Base-by-base conservation (phyloP, 2,888 invertebrate genomes). In the Chymomyza procnemis region DNA sequence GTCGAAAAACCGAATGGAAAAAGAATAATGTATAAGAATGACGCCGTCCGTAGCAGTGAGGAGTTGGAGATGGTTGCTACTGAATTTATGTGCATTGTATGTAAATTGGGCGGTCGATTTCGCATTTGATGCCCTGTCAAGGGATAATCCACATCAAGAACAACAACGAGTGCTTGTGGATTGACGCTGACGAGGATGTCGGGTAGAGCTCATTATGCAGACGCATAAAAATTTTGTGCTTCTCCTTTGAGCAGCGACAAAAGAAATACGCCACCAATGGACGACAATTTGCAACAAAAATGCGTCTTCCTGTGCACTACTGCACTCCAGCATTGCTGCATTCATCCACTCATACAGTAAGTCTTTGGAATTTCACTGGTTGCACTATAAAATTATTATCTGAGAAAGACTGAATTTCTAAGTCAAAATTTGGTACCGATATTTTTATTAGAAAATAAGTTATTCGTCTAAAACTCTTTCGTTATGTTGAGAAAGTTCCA, bases 61-160 rank as follows among this genome's bases (percentile, higher is more conserved):
- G 47, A 72, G 63, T 67, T 66, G 69, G 67, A 70, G 79, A 61
- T 71, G 76, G 76, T 69, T 84, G 80, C 69, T 78, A 68, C 71
- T 79, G 80, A 80, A 88, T 85, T 88, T 84, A 87, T 86, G 83
- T 83, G 87, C 88, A 88, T 88, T 88, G 88, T 88, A 88, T 88
- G 88, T 89, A 89, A 88, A 88, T 88, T 89, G 88, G 88, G 86
- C 89, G 88, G 88, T 87, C 80, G 85, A 79, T 85, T 84, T 88
- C 85, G 75, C 85, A 84, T 84, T 86, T 86, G 87, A 87, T 85
- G 84, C 87, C 87, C 85, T 85, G 87, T 80, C 87, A 85, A 85
- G 88, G 83, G 88, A 88, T 88, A 85, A 84, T 84, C 81, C 84
- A 81, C 81, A 81, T 77, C 79, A 75, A 69, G 61, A 71, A 26